phyloP scores from a whole-genome alignment of 2,797 vertebrate genomes.

The Microctenopoma steveboyesi region DNA sequence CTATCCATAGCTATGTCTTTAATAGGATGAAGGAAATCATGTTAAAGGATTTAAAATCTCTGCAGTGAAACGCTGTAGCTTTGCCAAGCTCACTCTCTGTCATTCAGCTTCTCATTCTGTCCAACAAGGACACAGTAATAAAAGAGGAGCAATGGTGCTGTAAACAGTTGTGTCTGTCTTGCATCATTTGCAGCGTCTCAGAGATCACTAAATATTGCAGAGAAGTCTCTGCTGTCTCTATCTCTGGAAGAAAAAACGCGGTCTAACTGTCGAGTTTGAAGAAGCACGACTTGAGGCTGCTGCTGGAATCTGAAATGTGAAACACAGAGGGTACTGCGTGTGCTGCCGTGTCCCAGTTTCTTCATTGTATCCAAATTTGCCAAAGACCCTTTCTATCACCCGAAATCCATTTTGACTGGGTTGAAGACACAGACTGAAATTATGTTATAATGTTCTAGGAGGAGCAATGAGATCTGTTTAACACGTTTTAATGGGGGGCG shows the following conservation, averaged over 20 bases:
- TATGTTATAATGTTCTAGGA: slow-evolving; percentile 30
- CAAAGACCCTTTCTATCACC: slow-evolving; percentile 61
- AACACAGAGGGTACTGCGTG: slow-evolving; percentile 42
- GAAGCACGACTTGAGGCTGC: slow-evolving; percentile 49
- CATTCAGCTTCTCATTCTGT: slow-evolving; percentile 63
- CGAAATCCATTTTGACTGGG: slow-evolving; percentile 51
- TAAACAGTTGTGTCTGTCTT: slow-evolving; percentile 28
- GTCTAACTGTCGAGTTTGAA: slow-evolving; percentile 31
- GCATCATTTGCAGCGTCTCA: slow-evolving; percentile 24
- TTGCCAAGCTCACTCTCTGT: slow-evolving; percentile 69
- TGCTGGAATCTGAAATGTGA: slow-evolving; percentile 47
- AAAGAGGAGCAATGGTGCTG: slow-evolving; percentile 9
- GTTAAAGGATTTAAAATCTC: slow-evolving; percentile 84
- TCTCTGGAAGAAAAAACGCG: slow-evolving; percentile 20
- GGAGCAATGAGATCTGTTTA: slow-evolving; percentile 38
- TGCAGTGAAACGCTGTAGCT: slow-evolving; percentile 74
- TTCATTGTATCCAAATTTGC: slow-evolving; percentile 61
- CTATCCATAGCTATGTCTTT: slow-evolving; percentile 76
- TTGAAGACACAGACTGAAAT: slow-evolving; percentile 46
- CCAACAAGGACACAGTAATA: slow-evolving; percentile 44
- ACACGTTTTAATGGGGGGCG: slow-evolving; percentile 40
- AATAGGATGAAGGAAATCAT: slow-evolving; percentile 83
- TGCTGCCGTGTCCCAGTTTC: slow-evolving; percentile 65
- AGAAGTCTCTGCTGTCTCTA: slow-evolving; percentile 23
- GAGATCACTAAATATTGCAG: slow-evolving; percentile 30